A percentile compares a stretch with the other conserved stretches of the same genome.
phyloP scores from a whole-genome alignment of 2,113 vertebrate species.

The Callipepla californica region DNA sequence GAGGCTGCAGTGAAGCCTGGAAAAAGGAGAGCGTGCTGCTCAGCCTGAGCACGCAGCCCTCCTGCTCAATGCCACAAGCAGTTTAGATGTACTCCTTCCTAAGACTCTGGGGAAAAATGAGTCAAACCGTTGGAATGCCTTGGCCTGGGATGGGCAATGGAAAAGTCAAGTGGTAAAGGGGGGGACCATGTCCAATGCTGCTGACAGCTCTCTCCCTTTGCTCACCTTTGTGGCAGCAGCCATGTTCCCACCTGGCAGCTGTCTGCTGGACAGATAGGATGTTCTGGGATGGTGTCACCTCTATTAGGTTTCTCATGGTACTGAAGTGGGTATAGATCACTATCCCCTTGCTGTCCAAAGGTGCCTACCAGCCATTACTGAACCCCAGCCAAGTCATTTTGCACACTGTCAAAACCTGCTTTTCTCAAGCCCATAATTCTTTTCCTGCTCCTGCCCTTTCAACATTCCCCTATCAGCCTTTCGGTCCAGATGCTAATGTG shows the following conservation, averaged over 20 bases:
- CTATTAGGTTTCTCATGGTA: background rate
- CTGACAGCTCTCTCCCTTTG: background rate
- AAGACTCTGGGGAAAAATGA: background rate
- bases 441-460: background rate
- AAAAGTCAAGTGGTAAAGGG: background rate
- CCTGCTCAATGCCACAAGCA: background rate
- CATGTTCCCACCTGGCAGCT: background rate
- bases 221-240: background rate
- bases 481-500: background rate
- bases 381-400: background rate
- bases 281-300: background rate
- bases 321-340: background rate
- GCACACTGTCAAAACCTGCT: background rate
- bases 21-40: background rate
- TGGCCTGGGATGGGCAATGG: background rate
- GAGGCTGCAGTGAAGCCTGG: slow-evolving; percentile 28
- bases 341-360: background rate
- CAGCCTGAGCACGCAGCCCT: background rate
- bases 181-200: rapidly evolving
- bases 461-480: background rate
- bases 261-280: background rate
- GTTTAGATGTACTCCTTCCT: background rate
- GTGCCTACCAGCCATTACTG: background rate
- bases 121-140: background rate
- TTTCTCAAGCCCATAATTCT: background rate